phyloP scores from a whole-genome alignment of 2,888 invertebrate genomes.

The Tetropium fuscum region DNA sequence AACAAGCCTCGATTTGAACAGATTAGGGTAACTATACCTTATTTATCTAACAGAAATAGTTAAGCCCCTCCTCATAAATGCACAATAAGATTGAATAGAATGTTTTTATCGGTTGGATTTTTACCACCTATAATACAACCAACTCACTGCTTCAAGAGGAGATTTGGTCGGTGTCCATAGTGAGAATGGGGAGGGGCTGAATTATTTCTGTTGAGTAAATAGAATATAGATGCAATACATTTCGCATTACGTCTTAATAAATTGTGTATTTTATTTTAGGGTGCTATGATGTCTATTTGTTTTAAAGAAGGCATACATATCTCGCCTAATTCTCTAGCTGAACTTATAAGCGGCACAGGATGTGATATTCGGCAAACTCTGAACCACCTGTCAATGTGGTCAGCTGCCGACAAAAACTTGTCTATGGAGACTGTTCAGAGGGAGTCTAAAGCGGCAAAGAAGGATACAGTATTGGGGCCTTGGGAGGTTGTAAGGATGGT shows the following conservation, averaged over 20 bases:
- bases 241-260: too few relatives aligned
- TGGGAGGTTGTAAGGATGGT: slow-evolving; percentile 95
- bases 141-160: too few relatives aligned
- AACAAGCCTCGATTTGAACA: slow-evolving; percentile 88
- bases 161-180: too few relatives aligned
- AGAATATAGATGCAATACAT: too few relatives aligned
- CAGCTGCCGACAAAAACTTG: slow-evolving; percentile 68
- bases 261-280: slow-evolving; percentile 70
- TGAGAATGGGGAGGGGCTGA: too few relatives aligned
- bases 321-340: slow-evolving; percentile 79
- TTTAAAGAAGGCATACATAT: slow-evolving; percentile 91
- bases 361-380: slow-evolving; percentile 95
- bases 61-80: not conserved
- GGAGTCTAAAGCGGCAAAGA: slow-evolving; percentile 74
- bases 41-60: not conserved
- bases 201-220: too few relatives aligned
- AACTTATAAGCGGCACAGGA: slow-evolving; percentile 88
- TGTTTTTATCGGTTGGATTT: too few relatives aligned
- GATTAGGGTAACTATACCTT: slow-evolving; percentile 83
- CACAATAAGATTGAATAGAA: too few relatives aligned
- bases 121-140: too few relatives aligned
- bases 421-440: slow-evolving; percentile 68
- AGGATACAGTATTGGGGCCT: slow-evolving; percentile 90
- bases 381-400: slow-evolving; percentile 88
- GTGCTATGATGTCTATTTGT: slow-evolving; percentile 91